A percentile compares a stretch with the other conserved stretches of the same genome.
These are phyloP conservation scores for Nycticryphes semicollaris DNA, from an alignment of 2,113 vertebrate genomes.

Conservation along the genomic window DNA sequence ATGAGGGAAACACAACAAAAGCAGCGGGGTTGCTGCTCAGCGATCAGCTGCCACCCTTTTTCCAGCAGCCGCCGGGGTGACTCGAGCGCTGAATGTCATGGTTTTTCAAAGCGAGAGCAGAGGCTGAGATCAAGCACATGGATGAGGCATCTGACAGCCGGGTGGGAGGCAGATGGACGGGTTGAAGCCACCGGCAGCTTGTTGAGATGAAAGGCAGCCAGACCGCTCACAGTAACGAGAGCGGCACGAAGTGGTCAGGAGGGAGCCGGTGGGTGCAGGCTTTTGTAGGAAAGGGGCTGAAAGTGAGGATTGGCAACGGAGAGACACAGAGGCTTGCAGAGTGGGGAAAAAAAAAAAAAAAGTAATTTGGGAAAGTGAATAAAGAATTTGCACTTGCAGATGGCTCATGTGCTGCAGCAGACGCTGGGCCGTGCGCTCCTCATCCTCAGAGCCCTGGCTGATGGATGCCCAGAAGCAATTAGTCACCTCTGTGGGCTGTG, in stretches of 20 bases:
- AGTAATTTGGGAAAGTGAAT: background rate
- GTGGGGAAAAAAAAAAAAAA: background rate
- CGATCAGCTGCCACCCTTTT: background rate
- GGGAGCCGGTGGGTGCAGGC: background rate
- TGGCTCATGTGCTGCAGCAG: background rate
- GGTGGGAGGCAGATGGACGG: background rate
- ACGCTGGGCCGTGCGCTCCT: background rate
- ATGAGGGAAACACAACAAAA: background rate
- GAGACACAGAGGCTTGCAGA: background rate
- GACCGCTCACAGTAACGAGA: background rate
- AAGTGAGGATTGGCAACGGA: background rate
- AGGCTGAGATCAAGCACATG: slow-evolving; percentile 11
- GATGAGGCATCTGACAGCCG: background rate
- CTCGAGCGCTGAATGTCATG: background rate
- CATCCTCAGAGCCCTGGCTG: background rate
- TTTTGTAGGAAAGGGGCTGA: background rate
- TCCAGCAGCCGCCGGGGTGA: background rate
- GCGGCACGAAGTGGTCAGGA: background rate
- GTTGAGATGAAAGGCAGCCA: background rate
- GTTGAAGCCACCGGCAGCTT: background rate
- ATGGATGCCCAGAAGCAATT: background rate
- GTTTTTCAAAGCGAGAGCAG: background rate
- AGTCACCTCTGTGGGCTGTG: background rate
- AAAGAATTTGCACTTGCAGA: background rate
- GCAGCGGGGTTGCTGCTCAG: background rate